A percentile compares a stretch with the other conserved stretches of the same genome.
Evolutionary conservation across 2,113 vertebrate species (phyloP).

Genomic region (Phaetusa simplex): DNA sequence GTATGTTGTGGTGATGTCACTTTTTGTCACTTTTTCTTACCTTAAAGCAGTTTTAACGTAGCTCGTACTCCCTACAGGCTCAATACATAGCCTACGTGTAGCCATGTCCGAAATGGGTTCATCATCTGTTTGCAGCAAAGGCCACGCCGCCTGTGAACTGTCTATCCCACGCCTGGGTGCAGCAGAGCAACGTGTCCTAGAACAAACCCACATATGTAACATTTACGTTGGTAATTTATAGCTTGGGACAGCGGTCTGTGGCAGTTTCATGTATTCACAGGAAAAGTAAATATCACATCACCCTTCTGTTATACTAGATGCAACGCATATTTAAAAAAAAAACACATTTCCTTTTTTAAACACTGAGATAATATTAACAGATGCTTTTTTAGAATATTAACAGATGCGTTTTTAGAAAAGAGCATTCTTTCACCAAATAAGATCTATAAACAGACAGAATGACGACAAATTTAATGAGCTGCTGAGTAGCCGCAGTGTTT

Average conservation of each 20-base stretch:
- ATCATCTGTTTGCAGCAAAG: neutral
- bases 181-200: neutral
- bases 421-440: neutral
- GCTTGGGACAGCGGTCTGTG: neutral
- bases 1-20: neutral
- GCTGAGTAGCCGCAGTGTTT: neutral
- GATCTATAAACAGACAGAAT: neutral
- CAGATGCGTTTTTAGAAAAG: neutral
- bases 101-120: neutral
- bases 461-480: neutral
- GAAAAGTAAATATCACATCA: neutral
- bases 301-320: neutral
- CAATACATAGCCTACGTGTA: neutral
- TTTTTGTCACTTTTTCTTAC: neutral
- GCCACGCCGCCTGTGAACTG: neutral
- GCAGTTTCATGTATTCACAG: neutral
- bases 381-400: neutral
- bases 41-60: neutral
- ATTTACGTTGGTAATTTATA: neutral
- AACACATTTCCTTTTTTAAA: neutral
- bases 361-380: neutral
- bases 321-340: neutral
- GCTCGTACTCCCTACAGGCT: neutral
- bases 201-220: neutral
- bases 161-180: neutral